Base-by-base conservation (phyloP, 2,113 vertebrate species). In the Pedetes capensis region DNA sequence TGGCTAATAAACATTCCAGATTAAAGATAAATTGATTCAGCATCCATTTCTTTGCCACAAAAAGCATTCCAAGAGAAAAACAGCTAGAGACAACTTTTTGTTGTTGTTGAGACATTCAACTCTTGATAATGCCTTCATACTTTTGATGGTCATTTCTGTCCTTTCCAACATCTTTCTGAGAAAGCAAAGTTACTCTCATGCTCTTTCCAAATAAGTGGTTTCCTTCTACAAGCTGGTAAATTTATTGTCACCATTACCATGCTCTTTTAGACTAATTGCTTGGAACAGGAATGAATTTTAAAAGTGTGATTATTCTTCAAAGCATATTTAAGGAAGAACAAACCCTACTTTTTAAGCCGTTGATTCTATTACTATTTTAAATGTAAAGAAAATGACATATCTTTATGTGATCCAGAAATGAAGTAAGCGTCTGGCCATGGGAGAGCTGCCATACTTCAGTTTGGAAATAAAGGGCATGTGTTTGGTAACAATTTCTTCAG, bases 401-500 rank as follows among this genome's bases (percentile, higher is more conserved):
- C 57, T 94, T 87, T 90, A 64, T 37, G 42, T 59, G 66, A 87
- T 91, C n/a, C 89, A 84, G 74, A 89, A 86, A 55, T 66, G 83
- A 91, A 71, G 49, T 87, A 85, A 93, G 86, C 86, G 64, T 96
- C 51, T 97, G 96, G 75, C 64, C 32, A 14, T 6, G 42, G 32
- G 44, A 83, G 37, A 85, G n/a, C 49, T 29, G 74, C 76, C 3
- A 2, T 63, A 51, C 51, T 86, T 51, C 59, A 64, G 78, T 95
- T 84, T 96, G 59, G 55, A 96, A 97, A 89, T 49, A 74, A 93
- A 87, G 61, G 63, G 81, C 87, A 95, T 81, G n/a, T 74, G 51
- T 92, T 96, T 95, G 81, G 91, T 92, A 97, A 95, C 57, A 89
- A 78, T 95, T 92, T 81, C 91, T 96, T 96, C 79, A 97, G 93